phyloP scores from a whole-genome alignment of 2,888 invertebrate genomes.

The Lagria hirta region DNA sequence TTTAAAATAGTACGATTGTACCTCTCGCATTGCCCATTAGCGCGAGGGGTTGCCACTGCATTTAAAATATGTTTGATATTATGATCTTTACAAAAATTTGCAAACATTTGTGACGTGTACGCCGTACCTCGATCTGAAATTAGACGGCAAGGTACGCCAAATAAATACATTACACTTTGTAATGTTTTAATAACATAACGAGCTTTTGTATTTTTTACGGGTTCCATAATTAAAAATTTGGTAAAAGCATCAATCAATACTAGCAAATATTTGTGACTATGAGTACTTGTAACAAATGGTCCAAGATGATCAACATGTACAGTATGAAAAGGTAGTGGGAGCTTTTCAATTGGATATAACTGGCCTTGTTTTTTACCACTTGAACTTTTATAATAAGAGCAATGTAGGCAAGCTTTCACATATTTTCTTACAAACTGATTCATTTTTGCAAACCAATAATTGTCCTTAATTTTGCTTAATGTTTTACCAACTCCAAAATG shows the following conservation, averaged over 20 bases:
- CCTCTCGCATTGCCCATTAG: constrained; percentile 20
- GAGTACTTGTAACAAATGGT: constrained; percentile 26
- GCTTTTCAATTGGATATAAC: constrained; percentile 32
- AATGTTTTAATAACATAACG: constrained; percentile 25
- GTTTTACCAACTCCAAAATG: constrained; percentile 37
- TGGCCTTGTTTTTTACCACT: constrained; percentile 33
- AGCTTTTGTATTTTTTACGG: constrained; percentile 29
- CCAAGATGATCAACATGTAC: constrained; percentile 33
- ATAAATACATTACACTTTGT: constrained; percentile 28
- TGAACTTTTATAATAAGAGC: constrained; percentile 40
- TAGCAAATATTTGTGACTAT: background rate
- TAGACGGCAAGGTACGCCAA: constrained; percentile 31
- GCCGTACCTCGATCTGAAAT: constrained; percentile 26
- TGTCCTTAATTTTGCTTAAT: constrained; percentile 10
- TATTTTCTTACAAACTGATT: constrained; percentile 37
- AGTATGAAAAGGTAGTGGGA: constrained; percentile 26
- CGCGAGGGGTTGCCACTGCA: constrained; percentile 19
- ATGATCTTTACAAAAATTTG: constrained; percentile 16
- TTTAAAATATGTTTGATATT: constrained; percentile 24
- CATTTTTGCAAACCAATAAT: constrained; percentile 33
- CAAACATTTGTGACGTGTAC: constrained; percentile 25
- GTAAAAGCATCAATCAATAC: constrained; percentile 29
- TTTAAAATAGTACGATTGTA: constrained; percentile 11
- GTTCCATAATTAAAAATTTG: constrained; percentile 35
- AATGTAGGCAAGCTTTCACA: constrained; percentile 36